phyloP scores from a whole-genome alignment of 2,888 invertebrate species.

The Drosophila sordidapex region DNA sequence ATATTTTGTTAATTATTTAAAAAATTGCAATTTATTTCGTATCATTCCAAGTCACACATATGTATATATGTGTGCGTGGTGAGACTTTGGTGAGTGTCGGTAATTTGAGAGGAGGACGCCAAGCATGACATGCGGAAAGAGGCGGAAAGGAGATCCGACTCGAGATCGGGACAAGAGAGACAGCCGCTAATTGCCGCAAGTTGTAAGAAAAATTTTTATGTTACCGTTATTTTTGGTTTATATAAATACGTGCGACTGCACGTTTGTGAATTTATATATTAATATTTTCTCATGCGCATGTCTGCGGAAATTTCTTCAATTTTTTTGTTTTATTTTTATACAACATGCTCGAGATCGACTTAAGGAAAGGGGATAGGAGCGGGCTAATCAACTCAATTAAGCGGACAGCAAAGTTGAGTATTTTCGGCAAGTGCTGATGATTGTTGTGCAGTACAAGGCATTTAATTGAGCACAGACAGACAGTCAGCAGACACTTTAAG shows the following conservation, averaged over 20 bases:
- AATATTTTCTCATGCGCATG: conserved; percentile 68
- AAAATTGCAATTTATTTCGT: conserved; percentile 70
- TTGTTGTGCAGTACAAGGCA: conserved; percentile 59
- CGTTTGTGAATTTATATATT: conserved; percentile 60
- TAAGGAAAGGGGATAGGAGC: conserved; percentile 13
- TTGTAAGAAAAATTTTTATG: conserved; percentile 67
- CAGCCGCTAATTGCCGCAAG: conserved; percentile 52
- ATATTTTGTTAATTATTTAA: conserved; percentile 67
- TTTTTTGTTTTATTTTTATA: conserved; percentile 17
- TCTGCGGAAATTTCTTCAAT: conserved; percentile 49
- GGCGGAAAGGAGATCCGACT: conserved; percentile 44
- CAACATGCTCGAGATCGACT: conserved; percentile 29
- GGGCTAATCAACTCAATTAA: conserved; percentile 80
- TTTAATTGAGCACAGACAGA: conserved; percentile 65
- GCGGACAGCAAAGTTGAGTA: conserved; percentile 34
- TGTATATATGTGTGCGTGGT: not conserved
- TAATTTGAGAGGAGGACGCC: conserved; percentile 63
- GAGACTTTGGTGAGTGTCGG: conserved; percentile 48
- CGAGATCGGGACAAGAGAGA: conserved; percentile 8
- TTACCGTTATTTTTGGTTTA: conserved; percentile 73
- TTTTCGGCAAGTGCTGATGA: conserved; percentile 56
- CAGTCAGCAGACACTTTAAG: not conserved
- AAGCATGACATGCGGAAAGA: conserved; percentile 64
- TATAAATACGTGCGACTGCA: conserved; percentile 55
- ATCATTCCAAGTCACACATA: conserved; percentile 41